Base-by-base conservation (phyloP, 2,888 invertebrate genomes). In the Nomada hirtipes region DNA sequence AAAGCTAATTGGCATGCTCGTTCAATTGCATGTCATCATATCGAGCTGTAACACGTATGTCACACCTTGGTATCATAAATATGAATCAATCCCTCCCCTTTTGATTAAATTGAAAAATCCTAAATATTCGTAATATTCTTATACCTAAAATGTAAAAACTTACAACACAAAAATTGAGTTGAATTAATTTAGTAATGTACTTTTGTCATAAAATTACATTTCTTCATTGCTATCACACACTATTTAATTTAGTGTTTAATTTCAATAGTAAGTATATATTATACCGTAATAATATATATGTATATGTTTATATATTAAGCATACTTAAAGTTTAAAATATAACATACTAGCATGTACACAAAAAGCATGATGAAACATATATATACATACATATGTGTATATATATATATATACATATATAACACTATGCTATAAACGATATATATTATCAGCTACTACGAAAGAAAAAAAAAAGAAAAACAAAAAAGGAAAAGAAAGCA, bases 91-190 rank as follows among this genome's bases (percentile, higher is more conserved):
- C 36, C 36, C n/a, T 57, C 47, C 68, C 73, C 53, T 88, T 89
- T 91, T 91, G 87, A 91, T 90, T 91, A 86, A 91, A 90, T 92
- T 91, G 89, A 86, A 90, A 92, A 91, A 91, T 90, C 89, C 91
- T 91, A 91, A 86, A 79, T 88, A 85, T 86, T 55, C 63, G 76
- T 89, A 89, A 89, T 86, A 83, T 69, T 65, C 88, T 89, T 88
- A 89, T 23, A 82, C 18, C 82, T 89, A 89, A 82, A 84, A 75
- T 89, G 83, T 88, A 87, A 87, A 87, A 89, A 85, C 82, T 85
- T 86, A 89, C 82, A 88, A 89, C 88, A 84, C 79, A 85, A 88
- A 84, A 61, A 75, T 75, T 77, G 79, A 88, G 75, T 86, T 79
- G 83, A 71, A 71, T 73, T 65, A 65, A 61, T 73, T 55, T 70